Base-by-base conservation (phyloP, 2,888 invertebrate genomes). In the Pinctada fucata region DNA sequence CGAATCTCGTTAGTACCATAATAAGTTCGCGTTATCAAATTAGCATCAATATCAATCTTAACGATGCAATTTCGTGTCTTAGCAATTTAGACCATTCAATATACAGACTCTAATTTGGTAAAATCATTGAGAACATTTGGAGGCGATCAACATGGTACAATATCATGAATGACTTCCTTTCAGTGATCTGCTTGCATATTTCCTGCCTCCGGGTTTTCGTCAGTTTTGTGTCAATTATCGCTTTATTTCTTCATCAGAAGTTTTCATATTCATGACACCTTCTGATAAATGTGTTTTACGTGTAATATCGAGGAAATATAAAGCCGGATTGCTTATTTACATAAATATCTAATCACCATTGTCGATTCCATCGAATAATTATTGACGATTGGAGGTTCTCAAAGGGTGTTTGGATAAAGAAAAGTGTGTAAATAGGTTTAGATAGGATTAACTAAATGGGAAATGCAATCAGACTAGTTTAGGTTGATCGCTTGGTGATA, bases 401-500 rank as follows among this genome's bases (percentile, higher is more conserved):
- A 10, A 58, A 13, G 58, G 58, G 13, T 58, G 58, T 58, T 10
- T 10, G 13, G 58, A 58, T 58, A 58, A 58, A 58, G 58, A 58
- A 58, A 58, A 6, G 6, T 58, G 58, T 58, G 58, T 58, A 58
- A 58, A 58, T 58, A 58, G 58, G 58, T 58, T 58, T 13, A 58
- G 13, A 58, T 58, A 13, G 13, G 6, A 58, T 58, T 58, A 58
- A 58, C 6, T 58, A 58, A 58, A 58, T 58, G 58, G 58, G 8
- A 58, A 58, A 58, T 58, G 13, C 58, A 58, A 58, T 58, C 58
- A 67, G 67, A 67, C 45, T 67, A 31, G 5, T 31, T 31, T 67
- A 10, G 31, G 3, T 67, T 67, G 67, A 31, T 67, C 67, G 10
- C 45, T 3, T 31, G n/a, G 31, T 64, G n/a, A 64, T 64, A 58